Base-by-base conservation (phyloP, 1,140 invertebrate species). In the Macrostomum lignano region DNA sequence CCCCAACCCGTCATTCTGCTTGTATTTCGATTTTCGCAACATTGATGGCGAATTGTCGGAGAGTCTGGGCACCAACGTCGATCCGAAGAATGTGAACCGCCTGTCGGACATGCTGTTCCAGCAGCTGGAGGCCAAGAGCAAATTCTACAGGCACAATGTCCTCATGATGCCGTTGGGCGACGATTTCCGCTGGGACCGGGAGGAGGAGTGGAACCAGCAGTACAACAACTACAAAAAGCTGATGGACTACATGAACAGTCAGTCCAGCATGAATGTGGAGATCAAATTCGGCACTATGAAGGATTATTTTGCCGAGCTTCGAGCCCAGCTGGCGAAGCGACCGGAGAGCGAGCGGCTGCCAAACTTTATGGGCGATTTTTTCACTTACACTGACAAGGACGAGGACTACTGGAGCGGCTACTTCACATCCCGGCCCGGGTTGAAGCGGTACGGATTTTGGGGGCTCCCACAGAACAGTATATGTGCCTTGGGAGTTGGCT, bases 351-450 rank as follows among this genome's bases (percentile, higher is more conserved):
- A 65, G n/a, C 74, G 75, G 41, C 19, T 34, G 10, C 73, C 75
- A 1, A 71, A 68, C 0, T 49, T 94, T 1, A 71, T 69, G 45
- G 84, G 84, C 0, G 84, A 93, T 45, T 94, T 94, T 52, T 91
- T 86, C 48, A 81, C 86, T 0, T 94, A 91, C 55, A 76, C 74
- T 0, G 84, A 93, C 45, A 78, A 82, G 29, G 81, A 86, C 46
- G 72, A 71, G 31, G 78, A 84, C 51, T 91, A 91, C 48, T 94
- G 82, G 84, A 84, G 74, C 21, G 84, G 82, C 0, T 91, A 84
- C 55, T 94, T 70, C 46, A 82, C 76, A 0, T 91, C 81, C 0
- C 54, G 84, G 17, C 82, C 84, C 0, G 86, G 76, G 46, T 71
- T 75, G 56, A 94, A 94, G 54, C 68, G 74, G 2, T 54, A 88